phyloP scores from a whole-genome alignment of 2,797 vertebrate genomes.

The Etheostoma perlongum region DNA sequence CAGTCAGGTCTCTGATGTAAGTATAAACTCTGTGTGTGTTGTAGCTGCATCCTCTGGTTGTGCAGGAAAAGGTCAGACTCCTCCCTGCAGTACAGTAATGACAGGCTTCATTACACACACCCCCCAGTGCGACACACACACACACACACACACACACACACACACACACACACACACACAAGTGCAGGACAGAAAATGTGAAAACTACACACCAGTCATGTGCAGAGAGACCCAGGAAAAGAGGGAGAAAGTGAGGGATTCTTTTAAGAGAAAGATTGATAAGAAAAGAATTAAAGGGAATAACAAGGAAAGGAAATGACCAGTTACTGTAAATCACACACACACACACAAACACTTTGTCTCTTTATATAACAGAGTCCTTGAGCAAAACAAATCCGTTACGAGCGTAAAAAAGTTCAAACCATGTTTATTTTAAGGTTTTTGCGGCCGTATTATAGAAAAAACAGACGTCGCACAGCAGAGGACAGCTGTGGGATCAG shows the following conservation, averaged over 20 bases:
- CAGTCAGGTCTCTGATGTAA: conserved; percentile 37
- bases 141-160: conserved; percentile 27
- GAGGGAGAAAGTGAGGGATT: neutral
- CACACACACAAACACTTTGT: too few species aligned
- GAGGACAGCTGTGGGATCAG: neutral
- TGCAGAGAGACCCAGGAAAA: neutral
- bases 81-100: conserved; percentile 67
- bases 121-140: neutral
- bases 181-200: conserved; percentile 4
- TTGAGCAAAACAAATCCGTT: neutral
- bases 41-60: conserved; percentile 64
- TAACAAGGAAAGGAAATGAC: neutral
- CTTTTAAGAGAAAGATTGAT: too few species aligned
- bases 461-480: neutral
- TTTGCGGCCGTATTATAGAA: too few species aligned
- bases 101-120: conserved; percentile 46
- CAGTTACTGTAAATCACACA: neutral
- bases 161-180: neutral
- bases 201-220: neutral
- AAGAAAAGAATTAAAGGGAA: neutral
- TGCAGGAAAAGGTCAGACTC: conserved; percentile 55
- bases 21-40: neutral
- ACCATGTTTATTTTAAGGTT: too few species aligned
- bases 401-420: neutral
- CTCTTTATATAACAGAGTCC: neutral